Evolutionary conservation across 2,797 vertebrate genomes (phyloP).

Genomic region (Danio tinwini): DNA sequence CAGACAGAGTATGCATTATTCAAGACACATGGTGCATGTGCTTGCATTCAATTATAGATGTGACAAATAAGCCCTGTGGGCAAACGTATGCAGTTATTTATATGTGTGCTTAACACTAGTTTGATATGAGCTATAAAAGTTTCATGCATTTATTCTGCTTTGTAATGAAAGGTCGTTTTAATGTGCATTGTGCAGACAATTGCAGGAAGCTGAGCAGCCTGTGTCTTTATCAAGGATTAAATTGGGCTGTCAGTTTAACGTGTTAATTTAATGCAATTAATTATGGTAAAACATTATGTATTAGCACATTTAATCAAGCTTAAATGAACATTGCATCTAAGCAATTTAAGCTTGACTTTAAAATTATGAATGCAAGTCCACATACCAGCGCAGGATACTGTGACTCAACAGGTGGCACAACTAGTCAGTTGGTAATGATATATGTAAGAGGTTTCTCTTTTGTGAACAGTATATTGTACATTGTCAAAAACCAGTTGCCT

Average conservation of each 20-base stretch:
- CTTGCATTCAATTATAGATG: slow-evolving; percentile 66
- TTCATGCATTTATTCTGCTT: slow-evolving; percentile 54
- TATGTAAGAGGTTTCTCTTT: too few species aligned
- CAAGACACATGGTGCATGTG: slow-evolving; percentile 60
- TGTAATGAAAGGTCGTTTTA: slow-evolving; percentile 30
- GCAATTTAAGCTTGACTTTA: neutral
- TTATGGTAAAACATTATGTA: slow-evolving; percentile 6
- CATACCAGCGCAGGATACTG: neutral
- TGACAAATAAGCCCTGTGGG: slow-evolving; percentile 65
- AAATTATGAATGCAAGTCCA: neutral
- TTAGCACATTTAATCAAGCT: slow-evolving; percentile 11
- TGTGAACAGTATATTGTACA: too few species aligned
- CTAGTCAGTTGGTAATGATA: too few species aligned
- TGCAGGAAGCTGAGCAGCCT: slow-evolving; percentile 10
- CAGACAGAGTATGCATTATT: slow-evolving; percentile 63
- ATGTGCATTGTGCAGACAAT: slow-evolving; percentile 30
- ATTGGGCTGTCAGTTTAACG: neutral
- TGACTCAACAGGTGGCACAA: too few species aligned
- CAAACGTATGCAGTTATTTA: slow-evolving; percentile 63
- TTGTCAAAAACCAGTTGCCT: too few species aligned
- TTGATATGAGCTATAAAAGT: slow-evolving; percentile 52
- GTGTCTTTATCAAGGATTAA: slow-evolving; percentile 11
- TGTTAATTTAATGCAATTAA: slow-evolving; percentile 27
- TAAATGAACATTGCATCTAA: slow-evolving; percentile 14
- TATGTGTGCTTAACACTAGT: slow-evolving; percentile 61